Conservation (phyloP, 2,797 vertebrate genomes). For the Myioborus miniatus region DNA sequence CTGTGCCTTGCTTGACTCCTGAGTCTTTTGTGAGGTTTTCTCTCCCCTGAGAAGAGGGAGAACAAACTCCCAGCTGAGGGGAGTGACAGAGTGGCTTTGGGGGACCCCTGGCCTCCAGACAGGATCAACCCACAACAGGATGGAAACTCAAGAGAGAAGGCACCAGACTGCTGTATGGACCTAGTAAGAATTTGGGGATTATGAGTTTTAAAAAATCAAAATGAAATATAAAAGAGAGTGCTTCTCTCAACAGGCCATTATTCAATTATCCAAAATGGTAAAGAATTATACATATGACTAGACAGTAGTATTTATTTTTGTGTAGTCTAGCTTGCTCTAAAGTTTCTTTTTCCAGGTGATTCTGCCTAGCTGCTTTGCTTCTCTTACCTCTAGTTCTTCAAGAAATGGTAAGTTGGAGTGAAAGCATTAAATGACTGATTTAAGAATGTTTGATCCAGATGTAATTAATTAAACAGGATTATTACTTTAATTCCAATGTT, state of each 20-base stretch:
- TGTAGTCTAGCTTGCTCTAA: background rate
- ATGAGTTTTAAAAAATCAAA: background rate
- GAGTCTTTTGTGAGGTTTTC: fast-evolving
- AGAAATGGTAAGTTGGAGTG: background rate
- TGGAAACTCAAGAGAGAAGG: background rate
- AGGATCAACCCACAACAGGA: background rate
- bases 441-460: background rate
- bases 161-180: background rate
- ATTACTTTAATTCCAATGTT: background rate
- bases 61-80: no score
- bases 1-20: fast-evolving
- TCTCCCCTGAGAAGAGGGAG: background rate
- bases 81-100: background rate
- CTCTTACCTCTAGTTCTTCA: background rate
- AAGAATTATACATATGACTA: background rate
- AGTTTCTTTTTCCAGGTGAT: background rate
- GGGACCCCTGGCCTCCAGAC: background rate
- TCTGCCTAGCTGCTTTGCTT: background rate
- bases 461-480: background rate
- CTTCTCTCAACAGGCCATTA: background rate
- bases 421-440: background rate
- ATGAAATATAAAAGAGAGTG: background rate
- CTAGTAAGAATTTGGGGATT: background rate
- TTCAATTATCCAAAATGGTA: background rate
- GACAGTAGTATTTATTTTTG: background rate